Evolutionary conservation across 2,113 vertebrate genomes (phyloP).

Genomic region (Eudorcas thomsonii): DNA sequence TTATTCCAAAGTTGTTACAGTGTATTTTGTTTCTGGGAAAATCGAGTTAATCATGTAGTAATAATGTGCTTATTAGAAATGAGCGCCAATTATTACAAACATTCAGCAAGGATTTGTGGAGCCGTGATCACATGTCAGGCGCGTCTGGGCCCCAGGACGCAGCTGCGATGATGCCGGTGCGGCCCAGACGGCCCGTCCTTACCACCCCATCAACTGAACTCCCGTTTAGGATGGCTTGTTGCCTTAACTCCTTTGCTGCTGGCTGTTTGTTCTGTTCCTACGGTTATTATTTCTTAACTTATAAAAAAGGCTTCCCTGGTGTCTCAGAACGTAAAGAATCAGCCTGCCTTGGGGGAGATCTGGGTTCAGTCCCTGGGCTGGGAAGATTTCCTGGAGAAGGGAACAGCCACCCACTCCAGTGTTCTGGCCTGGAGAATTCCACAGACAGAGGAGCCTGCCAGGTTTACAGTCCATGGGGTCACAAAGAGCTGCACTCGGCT

Average conservation of each 20-base stretch:
- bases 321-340: rapidly evolving
- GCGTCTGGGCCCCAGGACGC: neutral
- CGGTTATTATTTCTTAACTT: neutral
- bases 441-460: neutral
- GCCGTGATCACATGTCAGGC: rapidly evolving
- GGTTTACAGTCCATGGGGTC: neutral
- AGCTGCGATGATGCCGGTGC: rapidly evolving
- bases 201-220: rapidly evolving
- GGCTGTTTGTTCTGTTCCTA: neutral
- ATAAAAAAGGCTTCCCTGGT: neutral
- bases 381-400: neutral
- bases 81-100: neutral
- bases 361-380: neutral
- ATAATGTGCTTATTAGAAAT: neutral
- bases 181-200: neutral
- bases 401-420: neutral
- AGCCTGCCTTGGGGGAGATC: neutral
- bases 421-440: neutral
- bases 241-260: neutral
- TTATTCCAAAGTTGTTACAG: neutral
- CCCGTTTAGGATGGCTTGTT: neutral
- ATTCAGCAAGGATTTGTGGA: neutral
- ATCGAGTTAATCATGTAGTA: neutral
- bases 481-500: neutral
- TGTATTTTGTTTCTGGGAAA: neutral